phyloP scores from a whole-genome alignment of 1,140 invertebrate genomes.

The Phymorhynchus buccinoides region DNA sequence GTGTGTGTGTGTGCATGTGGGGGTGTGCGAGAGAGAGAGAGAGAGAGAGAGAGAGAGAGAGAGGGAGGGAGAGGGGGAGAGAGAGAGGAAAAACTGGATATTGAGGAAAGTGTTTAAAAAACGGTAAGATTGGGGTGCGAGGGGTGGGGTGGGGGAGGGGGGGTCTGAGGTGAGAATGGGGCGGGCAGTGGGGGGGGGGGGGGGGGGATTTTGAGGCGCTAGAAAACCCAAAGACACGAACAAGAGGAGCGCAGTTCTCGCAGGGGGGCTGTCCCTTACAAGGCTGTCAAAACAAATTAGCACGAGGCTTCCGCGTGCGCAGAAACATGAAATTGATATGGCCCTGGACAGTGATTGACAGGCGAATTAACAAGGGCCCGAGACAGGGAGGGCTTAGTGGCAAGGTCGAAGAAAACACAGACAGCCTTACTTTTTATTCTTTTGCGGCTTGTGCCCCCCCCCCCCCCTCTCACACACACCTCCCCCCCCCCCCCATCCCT shows the following conservation, averaged over 20 bases:
- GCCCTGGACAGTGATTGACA: conserved; percentile 14
- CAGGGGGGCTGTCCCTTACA: neutral
- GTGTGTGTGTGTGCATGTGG: no score
- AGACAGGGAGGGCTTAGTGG: neutral
- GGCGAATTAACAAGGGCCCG: conserved; percentile 1
- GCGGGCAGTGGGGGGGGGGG: neutral
- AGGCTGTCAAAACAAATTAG: conserved; percentile 29
- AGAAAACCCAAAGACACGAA: neutral
- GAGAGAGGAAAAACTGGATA: neutral
- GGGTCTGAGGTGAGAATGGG: neutral
- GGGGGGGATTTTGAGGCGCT: neutral
- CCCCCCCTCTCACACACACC: no score
- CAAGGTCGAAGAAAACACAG: conserved; percentile 2
- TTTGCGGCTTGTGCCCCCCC: neutral
- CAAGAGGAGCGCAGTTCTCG: neutral
- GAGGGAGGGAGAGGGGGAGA: neutral
- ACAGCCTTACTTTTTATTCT: neutral
- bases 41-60: no score
- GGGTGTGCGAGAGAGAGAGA: no score
- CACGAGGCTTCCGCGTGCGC: conserved; percentile 3
- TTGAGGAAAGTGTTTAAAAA: no score
- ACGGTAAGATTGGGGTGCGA: neutral
- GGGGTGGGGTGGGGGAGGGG: neutral
- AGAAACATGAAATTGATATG: neutral
- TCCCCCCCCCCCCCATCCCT: neutral